Evolutionary conservation across 2,113 vertebrate species (phyloP).

Genomic region (Sturnira hondurensis): DNA sequence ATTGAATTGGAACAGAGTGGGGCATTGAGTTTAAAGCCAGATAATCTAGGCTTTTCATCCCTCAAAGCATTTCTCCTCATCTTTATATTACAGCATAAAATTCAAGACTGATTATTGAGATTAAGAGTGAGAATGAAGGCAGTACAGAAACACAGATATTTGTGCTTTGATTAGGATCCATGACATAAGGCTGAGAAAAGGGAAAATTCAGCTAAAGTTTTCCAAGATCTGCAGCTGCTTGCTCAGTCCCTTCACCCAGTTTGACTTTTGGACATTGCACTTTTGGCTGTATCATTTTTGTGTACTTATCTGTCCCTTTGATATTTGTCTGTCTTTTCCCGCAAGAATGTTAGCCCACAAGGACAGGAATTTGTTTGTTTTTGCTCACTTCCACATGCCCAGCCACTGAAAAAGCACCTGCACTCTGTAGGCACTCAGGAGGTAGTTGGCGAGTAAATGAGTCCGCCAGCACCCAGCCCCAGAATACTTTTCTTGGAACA

Average conservation of each 20-base stretch:
- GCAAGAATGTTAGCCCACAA: not conserved
- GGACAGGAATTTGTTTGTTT: not conserved
- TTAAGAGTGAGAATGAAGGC: not conserved
- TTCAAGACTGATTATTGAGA: not conserved
- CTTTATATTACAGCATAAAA: not conserved
- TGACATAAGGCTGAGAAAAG: not conserved
- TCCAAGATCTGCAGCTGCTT: not conserved
- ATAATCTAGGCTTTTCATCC: not conserved
- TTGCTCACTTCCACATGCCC: rapidly evolving
- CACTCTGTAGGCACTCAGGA: not conserved
- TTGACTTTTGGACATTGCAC: not conserved
- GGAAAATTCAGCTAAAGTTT: not conserved
- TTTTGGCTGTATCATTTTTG: not conserved
- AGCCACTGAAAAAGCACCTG: not conserved
- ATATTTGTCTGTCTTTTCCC: not conserved
- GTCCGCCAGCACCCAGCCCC: not conserved
- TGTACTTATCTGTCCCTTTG: not conserved
- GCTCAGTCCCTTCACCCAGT: not conserved
- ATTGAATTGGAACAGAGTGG: not conserved
- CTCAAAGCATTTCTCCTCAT: not conserved
- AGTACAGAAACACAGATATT: not conserved
- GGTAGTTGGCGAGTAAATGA: no score
- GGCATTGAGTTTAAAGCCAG: not conserved
- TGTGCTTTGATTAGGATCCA: not conserved
- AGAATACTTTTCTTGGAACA: not conserved